Conservation (phyloP, 2,888 invertebrate species). For the Lasius platythorax region DNA sequence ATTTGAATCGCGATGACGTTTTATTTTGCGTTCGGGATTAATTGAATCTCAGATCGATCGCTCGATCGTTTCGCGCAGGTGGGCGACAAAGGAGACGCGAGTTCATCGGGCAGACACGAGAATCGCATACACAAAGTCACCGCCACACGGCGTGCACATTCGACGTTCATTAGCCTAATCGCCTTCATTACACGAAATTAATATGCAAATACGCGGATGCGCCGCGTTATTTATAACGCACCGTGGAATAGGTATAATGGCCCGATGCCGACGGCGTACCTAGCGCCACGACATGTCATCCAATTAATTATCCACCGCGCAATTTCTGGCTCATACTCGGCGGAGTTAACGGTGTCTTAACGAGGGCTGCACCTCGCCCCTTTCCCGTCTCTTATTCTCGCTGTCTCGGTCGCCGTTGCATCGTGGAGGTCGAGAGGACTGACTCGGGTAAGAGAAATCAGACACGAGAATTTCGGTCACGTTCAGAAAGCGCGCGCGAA, state of each 20-base stretch:
- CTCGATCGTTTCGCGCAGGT: slow-evolving; percentile 60
- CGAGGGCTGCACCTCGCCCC: slow-evolving; percentile 63
- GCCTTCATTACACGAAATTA: slow-evolving; percentile 83
- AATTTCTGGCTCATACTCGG: slow-evolving; percentile 68
- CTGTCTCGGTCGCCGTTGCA: slow-evolving; percentile 36
- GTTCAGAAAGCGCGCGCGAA: slow-evolving; percentile 2
- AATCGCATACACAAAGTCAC: slow-evolving; percentile 72
- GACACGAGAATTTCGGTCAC: slow-evolving; percentile 52
- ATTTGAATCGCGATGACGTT: slow-evolving; percentile 70
- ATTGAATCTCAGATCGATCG: slow-evolving; percentile 69
- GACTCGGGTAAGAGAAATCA: slow-evolving; percentile 33
- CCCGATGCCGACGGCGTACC: slow-evolving; percentile 66
- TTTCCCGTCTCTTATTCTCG: slow-evolving; percentile 17
- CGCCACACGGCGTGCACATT: slow-evolving; percentile 75
- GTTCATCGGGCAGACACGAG: slow-evolving; percentile 71
- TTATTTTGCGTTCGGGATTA: slow-evolving; percentile 63
- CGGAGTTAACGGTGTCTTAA: slow-evolving; percentile 75
- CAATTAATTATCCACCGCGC: slow-evolving; percentile 81
- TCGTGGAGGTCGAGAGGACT: slow-evolving; percentile 26
- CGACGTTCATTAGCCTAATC: slow-evolving; percentile 83
- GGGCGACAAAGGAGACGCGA: slow-evolving; percentile 32
- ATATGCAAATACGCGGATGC: slow-evolving; percentile 82
- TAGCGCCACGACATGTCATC: slow-evolving; percentile 77
- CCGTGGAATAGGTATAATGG: slow-evolving; percentile 74
- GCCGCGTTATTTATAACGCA: slow-evolving; percentile 79